Conservation (phyloP, 2,888 invertebrate species). For the Spisula solida region DNA sequence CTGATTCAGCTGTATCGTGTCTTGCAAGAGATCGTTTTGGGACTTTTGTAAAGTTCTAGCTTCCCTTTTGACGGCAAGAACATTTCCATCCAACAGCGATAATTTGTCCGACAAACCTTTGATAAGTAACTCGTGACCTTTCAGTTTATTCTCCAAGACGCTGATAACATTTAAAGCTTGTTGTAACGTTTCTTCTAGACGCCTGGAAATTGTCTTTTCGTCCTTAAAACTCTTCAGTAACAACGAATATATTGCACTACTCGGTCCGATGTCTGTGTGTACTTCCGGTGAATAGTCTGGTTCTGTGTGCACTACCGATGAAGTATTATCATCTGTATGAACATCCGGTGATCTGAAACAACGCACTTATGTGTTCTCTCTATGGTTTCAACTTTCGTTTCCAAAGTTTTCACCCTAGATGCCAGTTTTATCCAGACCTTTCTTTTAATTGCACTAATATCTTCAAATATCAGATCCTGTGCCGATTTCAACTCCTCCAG, state of each 20-base stretch:
- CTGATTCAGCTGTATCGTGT: background rate
- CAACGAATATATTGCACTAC: background rate
- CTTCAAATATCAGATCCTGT: slow-evolving; percentile 19
- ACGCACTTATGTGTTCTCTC: background rate
- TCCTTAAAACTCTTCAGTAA: slow-evolving; percentile 22
- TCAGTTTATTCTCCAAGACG: background rate
- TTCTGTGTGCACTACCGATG: background rate
- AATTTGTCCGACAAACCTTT: background rate
- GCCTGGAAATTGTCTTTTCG: slow-evolving; percentile 7
- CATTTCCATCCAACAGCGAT: background rate
- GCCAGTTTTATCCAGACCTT: slow-evolving; percentile 25
- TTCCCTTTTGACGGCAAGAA: background rate
- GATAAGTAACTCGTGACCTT: background rate
- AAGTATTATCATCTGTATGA: too few species aligned
- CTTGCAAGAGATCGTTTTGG: background rate
- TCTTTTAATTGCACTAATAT: slow-evolving; percentile 27
- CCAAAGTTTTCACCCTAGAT: background rate
- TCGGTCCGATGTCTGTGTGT: too few species aligned
- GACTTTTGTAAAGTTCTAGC: background rate
- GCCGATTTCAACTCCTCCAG: background rate
- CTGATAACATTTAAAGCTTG: background rate
- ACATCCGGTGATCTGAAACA: too few species aligned
- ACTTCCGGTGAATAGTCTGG: background rate
- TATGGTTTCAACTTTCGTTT: background rate
- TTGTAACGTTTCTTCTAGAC: background rate